phyloP scores from a whole-genome alignment of 2,113 vertebrate species.

The Pungitius pungitius region DNA sequence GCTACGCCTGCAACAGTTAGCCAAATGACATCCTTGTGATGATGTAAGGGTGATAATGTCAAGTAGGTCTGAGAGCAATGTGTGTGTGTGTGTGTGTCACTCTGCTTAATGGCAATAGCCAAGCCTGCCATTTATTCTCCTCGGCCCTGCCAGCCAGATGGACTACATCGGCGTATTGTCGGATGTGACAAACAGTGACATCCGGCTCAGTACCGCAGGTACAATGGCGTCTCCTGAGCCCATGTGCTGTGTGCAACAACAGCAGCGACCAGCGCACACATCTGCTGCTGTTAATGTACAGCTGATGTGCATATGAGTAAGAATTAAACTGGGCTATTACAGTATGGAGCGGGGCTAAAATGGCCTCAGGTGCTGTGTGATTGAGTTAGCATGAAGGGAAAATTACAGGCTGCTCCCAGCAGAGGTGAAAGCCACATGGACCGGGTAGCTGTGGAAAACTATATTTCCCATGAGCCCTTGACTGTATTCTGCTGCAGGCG shows the following conservation, averaged over 20 bases:
- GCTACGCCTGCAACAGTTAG: slow-evolving; percentile 61
- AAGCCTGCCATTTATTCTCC: slow-evolving; percentile 55
- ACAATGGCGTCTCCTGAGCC: slow-evolving; percentile 22
- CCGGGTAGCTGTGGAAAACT: slow-evolving; percentile 63
- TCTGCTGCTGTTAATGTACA: slow-evolving; percentile 20
- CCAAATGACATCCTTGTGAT: slow-evolving; percentile 66
- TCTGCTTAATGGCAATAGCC: slow-evolving; percentile 58
- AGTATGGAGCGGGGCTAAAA: slow-evolving; percentile 44
- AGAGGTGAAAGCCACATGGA: slow-evolving; percentile 47
- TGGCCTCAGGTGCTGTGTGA: slow-evolving; percentile 71
- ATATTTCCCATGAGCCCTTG: slow-evolving; percentile 69
- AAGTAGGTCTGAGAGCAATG: slow-evolving; percentile 63
- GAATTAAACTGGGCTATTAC: slow-evolving; percentile 58
- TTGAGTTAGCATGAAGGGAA: slow-evolving; percentile 67
- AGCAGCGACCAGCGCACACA: slow-evolving; percentile 1
- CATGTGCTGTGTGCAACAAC: slow-evolving; percentile 23
- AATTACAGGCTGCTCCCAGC: slow-evolving; percentile 59
- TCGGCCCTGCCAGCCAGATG: slow-evolving; percentile 44
- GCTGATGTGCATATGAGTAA: slow-evolving; percentile 39
- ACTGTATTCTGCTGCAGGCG: slow-evolving; percentile 45
- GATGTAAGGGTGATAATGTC: slow-evolving; percentile 68
- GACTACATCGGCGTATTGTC: slow-evolving; percentile 27
- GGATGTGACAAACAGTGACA: slow-evolving; percentile 55
- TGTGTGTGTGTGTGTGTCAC: slow-evolving; percentile 45
- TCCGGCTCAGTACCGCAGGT: slow-evolving; percentile 25